Evolutionary conservation across 2,113 vertebrate species (phyloP).

Genomic region (Etheostoma spectabile): DNA sequence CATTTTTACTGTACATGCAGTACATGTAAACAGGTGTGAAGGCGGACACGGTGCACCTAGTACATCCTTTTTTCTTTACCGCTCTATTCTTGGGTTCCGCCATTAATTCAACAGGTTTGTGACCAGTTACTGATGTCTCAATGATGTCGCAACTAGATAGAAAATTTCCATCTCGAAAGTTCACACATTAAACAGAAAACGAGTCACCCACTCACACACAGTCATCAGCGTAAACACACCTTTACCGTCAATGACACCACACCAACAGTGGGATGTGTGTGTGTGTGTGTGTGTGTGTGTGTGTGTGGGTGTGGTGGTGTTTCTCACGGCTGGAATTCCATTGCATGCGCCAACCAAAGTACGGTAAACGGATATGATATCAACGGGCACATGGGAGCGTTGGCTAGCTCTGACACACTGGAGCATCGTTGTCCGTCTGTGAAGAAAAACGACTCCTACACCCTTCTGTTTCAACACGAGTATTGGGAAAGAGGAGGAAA

Average conservation of each 20-base stretch:
- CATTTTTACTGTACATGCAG: too few relatives aligned
- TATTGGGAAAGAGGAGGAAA: conserved; percentile 40
- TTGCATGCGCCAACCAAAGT: background rate
- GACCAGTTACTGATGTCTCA: too few relatives aligned
- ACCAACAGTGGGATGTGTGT: rapidly evolving
- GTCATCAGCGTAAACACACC: background rate
- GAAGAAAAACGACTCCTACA: background rate
- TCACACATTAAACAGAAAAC: background rate
- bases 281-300: background rate
- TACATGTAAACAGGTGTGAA: too few relatives aligned
- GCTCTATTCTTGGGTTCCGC: background rate
- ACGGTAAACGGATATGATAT: conserved; percentile 1
- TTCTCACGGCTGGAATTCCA: background rate
- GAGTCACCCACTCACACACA: background rate
- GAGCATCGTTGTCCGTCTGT: background rate
- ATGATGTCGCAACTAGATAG: background rate
- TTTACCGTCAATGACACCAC: background rate
- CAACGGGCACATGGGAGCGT: background rate
- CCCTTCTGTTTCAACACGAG: conserved; percentile 38
- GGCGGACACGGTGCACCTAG: too few relatives aligned
- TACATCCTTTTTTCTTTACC: background rate
- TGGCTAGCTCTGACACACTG: background rate
- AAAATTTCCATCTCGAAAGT: background rate
- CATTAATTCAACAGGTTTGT: background rate
- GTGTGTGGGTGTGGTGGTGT: background rate